Conservation (phyloP, 2,797 vertebrate genomes). For the Discoglossus pictus region DNA sequence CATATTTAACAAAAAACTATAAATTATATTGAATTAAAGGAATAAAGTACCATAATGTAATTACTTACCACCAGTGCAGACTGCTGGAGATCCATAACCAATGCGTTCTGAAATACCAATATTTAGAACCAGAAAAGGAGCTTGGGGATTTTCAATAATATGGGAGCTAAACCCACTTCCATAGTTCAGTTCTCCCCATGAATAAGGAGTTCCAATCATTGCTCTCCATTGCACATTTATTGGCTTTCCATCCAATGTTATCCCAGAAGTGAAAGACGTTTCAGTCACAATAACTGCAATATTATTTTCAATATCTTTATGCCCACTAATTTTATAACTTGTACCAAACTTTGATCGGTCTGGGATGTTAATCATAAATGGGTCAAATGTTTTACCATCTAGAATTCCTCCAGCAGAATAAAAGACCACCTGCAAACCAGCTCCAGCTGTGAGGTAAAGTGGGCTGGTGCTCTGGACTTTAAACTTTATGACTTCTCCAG, state of each 20-base stretch:
- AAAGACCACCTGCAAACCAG: constrained; percentile 71
- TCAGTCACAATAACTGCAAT: constrained; percentile 65
- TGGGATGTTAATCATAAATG: constrained; percentile 68
- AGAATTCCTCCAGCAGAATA: constrained; percentile 66
- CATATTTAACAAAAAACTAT: too few relatives aligned
- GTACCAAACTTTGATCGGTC: constrained; percentile 64
- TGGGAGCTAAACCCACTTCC: constrained; percentile 16
- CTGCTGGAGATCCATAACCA: constrained; percentile 65
- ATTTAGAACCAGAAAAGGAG: constrained; percentile 66
- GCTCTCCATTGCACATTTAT: constrained; percentile 59
- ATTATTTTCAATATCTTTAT: constrained; percentile 59
- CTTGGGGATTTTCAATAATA: constrained; percentile 52
- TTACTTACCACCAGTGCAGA: constrained; percentile 52
- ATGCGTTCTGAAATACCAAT: constrained; percentile 62
- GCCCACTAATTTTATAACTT: constrained; percentile 62
- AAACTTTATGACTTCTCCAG: constrained; percentile 53
- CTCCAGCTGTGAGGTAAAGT: constrained; percentile 64
- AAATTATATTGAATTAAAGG: too few relatives aligned
- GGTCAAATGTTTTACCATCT: constrained; percentile 44
- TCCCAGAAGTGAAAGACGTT: constrained; percentile 26
- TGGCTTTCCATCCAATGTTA: constrained; percentile 58
- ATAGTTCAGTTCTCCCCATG: constrained; percentile 65
- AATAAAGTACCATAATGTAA: too few relatives aligned
- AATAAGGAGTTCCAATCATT: constrained; percentile 66
- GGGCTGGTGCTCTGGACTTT: constrained; percentile 20